Evolutionary conservation across 2,797 vertebrate genomes (phyloP).

Genomic region (Vespertilio murinus): DNA sequence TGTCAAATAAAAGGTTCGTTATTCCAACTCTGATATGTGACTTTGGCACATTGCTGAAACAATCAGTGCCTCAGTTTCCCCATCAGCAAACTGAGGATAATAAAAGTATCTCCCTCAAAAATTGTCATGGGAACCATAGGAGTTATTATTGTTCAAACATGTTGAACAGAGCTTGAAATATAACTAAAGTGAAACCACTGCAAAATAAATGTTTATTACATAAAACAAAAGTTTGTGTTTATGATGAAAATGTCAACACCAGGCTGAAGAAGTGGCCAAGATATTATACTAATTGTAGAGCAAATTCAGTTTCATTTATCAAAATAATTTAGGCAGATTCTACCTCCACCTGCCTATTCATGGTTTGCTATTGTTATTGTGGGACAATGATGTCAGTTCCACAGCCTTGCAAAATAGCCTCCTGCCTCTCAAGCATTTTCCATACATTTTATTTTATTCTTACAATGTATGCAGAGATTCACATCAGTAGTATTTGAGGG

Average conservation of each 20-base stretch:
- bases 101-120: background rate
- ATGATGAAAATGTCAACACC: background rate
- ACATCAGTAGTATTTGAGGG: background rate
- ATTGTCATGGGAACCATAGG: background rate
- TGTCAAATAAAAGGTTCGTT: background rate
- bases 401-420: background rate
- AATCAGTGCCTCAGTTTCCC: background rate
- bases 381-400: background rate
- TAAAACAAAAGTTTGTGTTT: background rate
- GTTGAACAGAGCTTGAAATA: background rate
- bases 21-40: background rate
- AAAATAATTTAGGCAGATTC: background rate
- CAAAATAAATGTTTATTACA: background rate
- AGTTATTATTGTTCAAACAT: background rate
- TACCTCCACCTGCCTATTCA: background rate
- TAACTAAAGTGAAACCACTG: background rate
- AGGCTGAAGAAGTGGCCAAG: background rate
- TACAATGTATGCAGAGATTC: background rate
- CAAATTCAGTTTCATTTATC: slow-evolving; percentile 14
- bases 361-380: background rate
- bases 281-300: background rate
- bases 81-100: background rate
- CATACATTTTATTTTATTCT: background rate
- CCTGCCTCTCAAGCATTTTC: background rate
- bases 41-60: background rate